Evolutionary conservation across 2,113 vertebrate species (phyloP), one percentile per base, ranked within the genome.

Genomic region (Phrynocephalus versicolor): DNA sequence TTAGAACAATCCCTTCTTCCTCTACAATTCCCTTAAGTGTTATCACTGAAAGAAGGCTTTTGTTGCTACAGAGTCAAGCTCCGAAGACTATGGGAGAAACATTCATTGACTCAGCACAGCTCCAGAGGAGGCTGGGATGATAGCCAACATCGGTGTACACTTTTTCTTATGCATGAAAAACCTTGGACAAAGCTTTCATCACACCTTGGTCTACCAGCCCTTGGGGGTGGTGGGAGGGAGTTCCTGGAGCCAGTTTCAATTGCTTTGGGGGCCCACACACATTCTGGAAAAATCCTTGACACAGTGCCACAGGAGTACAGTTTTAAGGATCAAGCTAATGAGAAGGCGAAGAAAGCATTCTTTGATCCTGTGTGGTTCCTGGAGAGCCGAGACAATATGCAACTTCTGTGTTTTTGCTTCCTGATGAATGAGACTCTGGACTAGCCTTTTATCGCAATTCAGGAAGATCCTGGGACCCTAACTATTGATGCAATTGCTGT

Each of bases 61-160:
- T 82, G 89, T 89, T 90, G 87, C 82, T 37, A 88, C 79, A 37
- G 70, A 84, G 58, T 84, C 86, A 89, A 83, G 75, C 67, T 75
- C 71, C 79, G 45, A 85, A 84, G 64, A 84, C 39, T 77, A 84
- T 90, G 85, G 88, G 62, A 23, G 21, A 73, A 83, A 39, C 58
- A 39, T 62, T 83, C 45, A 62, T 83, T 82, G 69, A 45, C 3
- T 82, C 35, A 72, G 25, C 67, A 30, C 64, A 19, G 25, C 30
- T 30, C 39, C 78, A 5, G 33, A 37, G 72, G 33, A 60, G 45
- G 35, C 35, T 37, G 57, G 21, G 21, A 39, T 37, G 37, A 37
- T 64, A 82, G 88, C 87, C 87, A 72, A 83, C 74, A 45, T 71
- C 30, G 6, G 25, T 33, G 45, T 81, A 35, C 6, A 73, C 16